phyloP scores from a whole-genome alignment of 2,797 vertebrate species.

The Hemibagrus guttatus region DNA sequence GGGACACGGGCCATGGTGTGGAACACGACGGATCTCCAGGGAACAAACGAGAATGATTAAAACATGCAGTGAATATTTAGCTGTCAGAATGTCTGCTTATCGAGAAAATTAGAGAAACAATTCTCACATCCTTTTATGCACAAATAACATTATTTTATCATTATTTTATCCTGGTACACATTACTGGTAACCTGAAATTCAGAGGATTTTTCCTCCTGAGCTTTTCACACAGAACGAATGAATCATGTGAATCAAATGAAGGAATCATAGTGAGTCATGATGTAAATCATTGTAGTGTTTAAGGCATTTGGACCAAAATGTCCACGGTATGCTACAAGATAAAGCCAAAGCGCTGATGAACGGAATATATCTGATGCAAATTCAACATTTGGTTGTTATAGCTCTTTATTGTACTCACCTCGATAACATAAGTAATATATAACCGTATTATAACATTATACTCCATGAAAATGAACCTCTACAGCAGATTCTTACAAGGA shows the following conservation, averaged over 20 bases:
- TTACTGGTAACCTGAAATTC: neutral
- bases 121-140: neutral
- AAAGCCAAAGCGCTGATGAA: too few relatives aligned
- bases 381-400: neutral
- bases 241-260: constrained; percentile 6
- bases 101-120: neutral
- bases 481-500: neutral
- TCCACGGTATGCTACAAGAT: too few relatives aligned
- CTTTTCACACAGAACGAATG: neutral
- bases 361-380: neutral
- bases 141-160: neutral
- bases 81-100: neutral
- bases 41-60: neutral
- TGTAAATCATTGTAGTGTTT: neutral
- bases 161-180: neutral
- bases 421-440: neutral
- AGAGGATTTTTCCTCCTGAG: neutral
- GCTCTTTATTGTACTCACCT: neutral
- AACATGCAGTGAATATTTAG: neutral
- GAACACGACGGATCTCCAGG: constrained; percentile 22
- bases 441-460: neutral
- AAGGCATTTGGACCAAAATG: neutral
- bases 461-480: neutral
- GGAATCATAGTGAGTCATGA: neutral
- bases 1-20: constrained; percentile 67